Evolutionary conservation across 1,140 invertebrate genomes (phyloP).

Genomic region (Zaprionus africanus): DNA sequence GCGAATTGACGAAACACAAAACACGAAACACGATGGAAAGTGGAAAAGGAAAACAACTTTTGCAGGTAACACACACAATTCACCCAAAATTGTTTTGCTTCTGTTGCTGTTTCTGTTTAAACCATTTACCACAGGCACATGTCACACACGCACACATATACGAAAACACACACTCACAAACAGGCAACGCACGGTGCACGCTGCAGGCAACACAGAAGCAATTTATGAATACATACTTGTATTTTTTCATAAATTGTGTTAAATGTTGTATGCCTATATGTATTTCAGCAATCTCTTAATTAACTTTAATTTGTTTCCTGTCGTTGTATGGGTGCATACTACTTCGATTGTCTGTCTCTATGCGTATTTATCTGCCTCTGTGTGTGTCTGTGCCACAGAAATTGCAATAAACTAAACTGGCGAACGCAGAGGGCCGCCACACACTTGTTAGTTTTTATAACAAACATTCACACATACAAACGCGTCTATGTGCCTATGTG

Average conservation of each 20-base stretch:
- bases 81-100: conserved; percentile 43
- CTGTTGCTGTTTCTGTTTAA: conserved; percentile 35
- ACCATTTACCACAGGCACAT: conserved; percentile 50
- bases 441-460: conserved; percentile 50
- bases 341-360: conserved; percentile 32
- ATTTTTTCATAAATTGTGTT: conserved; percentile 57
- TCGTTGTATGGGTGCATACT: conserved; percentile 51
- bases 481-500: background rate
- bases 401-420: conserved; percentile 48
- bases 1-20: conserved; percentile 18
- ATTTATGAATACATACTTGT: conserved; percentile 41
- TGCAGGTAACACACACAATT: conserved; percentile 44
- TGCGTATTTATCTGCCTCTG: conserved; percentile 1
- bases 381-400: conserved; percentile 40
- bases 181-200: conserved; percentile 16
- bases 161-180: conserved; percentile 5
- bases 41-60: conserved; percentile 30
- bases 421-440: conserved; percentile 26
- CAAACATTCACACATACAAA: conserved; percentile 12
- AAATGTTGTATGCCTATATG: conserved; percentile 36
- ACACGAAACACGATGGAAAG: conserved; percentile 28
- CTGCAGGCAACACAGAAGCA: conserved; percentile 26
- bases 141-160: conserved; percentile 32
- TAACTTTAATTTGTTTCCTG: conserved; percentile 52
- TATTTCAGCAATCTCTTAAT: conserved; percentile 48